Conservation (phyloP, 2,797 vertebrate genomes). For the Scolopax bukidnonensis region DNA sequence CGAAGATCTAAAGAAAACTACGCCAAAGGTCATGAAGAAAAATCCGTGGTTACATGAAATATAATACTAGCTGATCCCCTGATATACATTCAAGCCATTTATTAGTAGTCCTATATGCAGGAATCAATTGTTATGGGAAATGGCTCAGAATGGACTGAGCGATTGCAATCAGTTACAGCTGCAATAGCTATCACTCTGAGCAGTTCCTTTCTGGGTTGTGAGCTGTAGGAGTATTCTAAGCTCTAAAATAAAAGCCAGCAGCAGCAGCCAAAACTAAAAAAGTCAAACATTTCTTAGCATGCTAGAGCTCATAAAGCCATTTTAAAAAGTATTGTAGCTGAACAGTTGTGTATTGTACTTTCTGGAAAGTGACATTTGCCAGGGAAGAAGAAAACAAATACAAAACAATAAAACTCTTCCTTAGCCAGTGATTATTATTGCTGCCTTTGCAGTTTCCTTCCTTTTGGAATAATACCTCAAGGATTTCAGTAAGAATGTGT, state of each 20-base stretch:
- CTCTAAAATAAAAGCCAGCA: background rate
- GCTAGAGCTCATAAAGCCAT: background rate
- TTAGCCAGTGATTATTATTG: slow-evolving; percentile 32
- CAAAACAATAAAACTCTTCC: slow-evolving; percentile 15
- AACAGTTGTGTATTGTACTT: background rate
- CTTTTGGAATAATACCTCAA: slow-evolving; percentile 32
- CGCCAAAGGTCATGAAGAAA: background rate
- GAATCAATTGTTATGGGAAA: background rate
- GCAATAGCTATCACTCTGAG: background rate
- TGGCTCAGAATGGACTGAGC: background rate
- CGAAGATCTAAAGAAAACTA: background rate
- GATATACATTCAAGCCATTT: background rate
- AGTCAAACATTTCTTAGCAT: background rate
- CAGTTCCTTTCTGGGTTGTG: background rate
- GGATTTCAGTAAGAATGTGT: background rate
- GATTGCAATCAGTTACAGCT: background rate
- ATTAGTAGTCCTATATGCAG: background rate
- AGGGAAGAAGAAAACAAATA: slow-evolving; percentile 10
- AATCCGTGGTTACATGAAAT: background rate
- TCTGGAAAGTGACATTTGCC: slow-evolving; percentile 17
- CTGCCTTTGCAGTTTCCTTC: slow-evolving; percentile 46
- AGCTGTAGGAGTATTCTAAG: background rate
- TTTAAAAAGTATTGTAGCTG: background rate
- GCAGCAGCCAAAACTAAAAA: background rate
- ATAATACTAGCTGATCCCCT: background rate